These are phyloP conservation scores for Dastarcus helophoroides DNA, from an alignment of 2,888 invertebrate species.

Conservation along the genomic window DNA sequence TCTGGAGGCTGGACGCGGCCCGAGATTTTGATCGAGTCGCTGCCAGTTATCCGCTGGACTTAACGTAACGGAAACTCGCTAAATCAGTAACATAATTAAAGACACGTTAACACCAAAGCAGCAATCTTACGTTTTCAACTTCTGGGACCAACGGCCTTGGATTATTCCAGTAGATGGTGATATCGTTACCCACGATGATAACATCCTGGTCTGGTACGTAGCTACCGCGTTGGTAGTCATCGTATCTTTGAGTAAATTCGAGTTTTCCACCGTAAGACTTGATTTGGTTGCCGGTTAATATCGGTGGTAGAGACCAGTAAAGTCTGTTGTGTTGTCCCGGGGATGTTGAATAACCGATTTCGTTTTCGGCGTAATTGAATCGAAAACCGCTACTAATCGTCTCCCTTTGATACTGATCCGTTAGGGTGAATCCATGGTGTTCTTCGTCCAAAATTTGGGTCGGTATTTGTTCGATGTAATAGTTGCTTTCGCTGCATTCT, in stretches of 20 bases:
- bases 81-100: conserved; percentile 14
- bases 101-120: too few species aligned
- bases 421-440: conserved; percentile 49
- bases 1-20: conserved; percentile 53
- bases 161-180: conserved; percentile 66
- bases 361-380: conserved; percentile 45
- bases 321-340: conserved; percentile 41
- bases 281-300: conserved; percentile 62
- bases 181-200: conserved; percentile 66
- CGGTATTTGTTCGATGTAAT: conserved; percentile 55
- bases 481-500: conserved; percentile 58
- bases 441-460: conserved; percentile 46
- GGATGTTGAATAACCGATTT: conserved; percentile 47
- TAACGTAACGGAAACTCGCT: conserved; percentile 54
- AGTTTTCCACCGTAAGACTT: conserved; percentile 80
- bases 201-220: conserved; percentile 64
- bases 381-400: conserved; percentile 40
- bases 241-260: conserved; percentile 61
- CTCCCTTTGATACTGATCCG: conserved; percentile 43
- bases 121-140: conserved; percentile 47
- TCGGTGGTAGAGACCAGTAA: conserved; percentile 66
- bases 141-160: conserved; percentile 45
- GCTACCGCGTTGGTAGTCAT: conserved; percentile 39
- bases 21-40: conserved; percentile 40
- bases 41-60: conserved; percentile 55